Conservation (phyloP, 2,888 invertebrate genomes). For the Malachius bipustulatus region DNA sequence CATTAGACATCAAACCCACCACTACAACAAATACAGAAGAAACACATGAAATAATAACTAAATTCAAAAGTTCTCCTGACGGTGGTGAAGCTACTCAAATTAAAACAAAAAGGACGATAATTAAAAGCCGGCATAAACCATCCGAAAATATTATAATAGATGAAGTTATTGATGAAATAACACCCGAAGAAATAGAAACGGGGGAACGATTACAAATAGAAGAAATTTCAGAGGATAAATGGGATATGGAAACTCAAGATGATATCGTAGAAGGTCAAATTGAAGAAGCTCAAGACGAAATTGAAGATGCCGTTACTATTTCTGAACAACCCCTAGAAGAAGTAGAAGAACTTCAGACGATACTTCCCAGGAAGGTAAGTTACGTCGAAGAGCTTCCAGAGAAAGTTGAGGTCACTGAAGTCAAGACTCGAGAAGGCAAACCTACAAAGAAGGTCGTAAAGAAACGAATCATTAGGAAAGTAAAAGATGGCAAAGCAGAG, state of each 20-base stretch:
- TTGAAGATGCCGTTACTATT: constrained; percentile 21
- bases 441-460: constrained; percentile 26
- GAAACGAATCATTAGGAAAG: constrained; percentile 25
- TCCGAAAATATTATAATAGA: constrained; percentile 44
- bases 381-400: constrained; percentile 25
- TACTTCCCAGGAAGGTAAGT: too few relatives aligned
- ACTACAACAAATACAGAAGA: constrained; percentile 35
- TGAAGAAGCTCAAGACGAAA: constrained; percentile 17
- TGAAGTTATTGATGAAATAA: constrained; percentile 37
- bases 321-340: neutral
- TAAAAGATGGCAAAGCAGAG: constrained; percentile 25
- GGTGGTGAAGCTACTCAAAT: constrained; percentile 43
- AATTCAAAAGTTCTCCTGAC: constrained; percentile 42
- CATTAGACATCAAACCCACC: too few relatives aligned
- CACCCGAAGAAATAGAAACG: constrained; percentile 18
- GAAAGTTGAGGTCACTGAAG: constrained; percentile 30
- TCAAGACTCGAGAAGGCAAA: constrained; percentile 30
- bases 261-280: too few relatives aligned
- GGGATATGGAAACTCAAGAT: constrained; percentile 20
- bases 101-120: constrained; percentile 45
- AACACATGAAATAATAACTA: constrained; percentile 49
- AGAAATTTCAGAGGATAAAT: constrained; percentile 20
- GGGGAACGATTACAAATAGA: constrained; percentile 19
- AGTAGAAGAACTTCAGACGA: neutral
- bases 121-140: constrained; percentile 32